Percentiles rank a stretch among this genome's conserved stretches.
Evolutionary conservation across 1,140 invertebrate species (phyloP).

Genomic region (Linepithema humile): DNA sequence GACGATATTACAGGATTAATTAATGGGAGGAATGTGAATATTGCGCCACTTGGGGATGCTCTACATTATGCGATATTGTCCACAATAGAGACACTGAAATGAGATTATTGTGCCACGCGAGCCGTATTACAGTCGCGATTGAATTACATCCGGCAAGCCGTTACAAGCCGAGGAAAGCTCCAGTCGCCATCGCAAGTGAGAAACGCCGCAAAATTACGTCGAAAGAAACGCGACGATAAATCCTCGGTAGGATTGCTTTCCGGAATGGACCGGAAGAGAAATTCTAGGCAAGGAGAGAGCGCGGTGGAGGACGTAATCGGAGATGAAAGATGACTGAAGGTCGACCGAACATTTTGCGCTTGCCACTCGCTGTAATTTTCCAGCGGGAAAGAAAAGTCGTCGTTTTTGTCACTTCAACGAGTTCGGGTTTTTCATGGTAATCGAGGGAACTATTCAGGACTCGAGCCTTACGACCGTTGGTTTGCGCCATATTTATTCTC

Average conservation of each 20-base stretch:
- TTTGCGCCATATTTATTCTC: constrained; percentile 33
- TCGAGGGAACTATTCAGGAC: constrained; percentile 5
- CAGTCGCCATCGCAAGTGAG: neutral
- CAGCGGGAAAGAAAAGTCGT: neutral
- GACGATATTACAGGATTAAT: constrained; percentile 14
- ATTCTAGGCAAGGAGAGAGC: neutral
- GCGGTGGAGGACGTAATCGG: constrained; percentile 20
- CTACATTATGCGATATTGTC: constrained; percentile 19
- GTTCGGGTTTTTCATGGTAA: constrained; percentile 23
- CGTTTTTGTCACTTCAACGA: constrained; percentile 8
- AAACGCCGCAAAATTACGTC: constrained; percentile 23
- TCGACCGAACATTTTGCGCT: constrained; percentile 21
- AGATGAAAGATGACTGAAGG: constrained; percentile 46
- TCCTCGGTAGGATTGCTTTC: constrained; percentile 22
- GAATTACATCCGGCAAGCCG: constrained; percentile 49
- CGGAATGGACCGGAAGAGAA: constrained; percentile 25
- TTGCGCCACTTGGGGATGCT: neutral
- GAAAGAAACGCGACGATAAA: constrained; percentile 44
- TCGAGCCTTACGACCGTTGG: constrained; percentile 1
- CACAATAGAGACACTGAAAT: constrained; percentile 60
- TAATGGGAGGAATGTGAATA: constrained; percentile 29
- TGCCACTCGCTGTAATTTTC: constrained; percentile 38
- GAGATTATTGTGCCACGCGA: constrained; percentile 56
- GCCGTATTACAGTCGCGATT: constrained; percentile 58
- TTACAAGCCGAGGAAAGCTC: constrained; percentile 19